Conservation (phyloP, 2,113 vertebrate species). For the Furnarius figulus region DNA sequence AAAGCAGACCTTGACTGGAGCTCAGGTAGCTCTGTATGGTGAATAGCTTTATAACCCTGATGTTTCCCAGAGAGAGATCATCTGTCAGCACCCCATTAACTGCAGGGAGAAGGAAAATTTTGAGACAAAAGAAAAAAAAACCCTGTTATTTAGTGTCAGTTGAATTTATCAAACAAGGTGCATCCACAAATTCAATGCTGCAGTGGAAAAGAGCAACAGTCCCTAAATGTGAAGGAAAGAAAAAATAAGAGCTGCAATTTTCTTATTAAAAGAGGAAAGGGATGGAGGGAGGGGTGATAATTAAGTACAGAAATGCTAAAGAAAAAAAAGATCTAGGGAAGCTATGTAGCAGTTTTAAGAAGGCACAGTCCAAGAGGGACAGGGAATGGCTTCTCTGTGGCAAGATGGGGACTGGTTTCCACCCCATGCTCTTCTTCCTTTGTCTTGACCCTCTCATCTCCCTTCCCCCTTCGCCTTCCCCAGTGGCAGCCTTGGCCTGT, state of each 20-base stretch:
- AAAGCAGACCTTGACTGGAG: background rate
- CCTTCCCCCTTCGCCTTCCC: background rate
- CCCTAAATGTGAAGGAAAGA: background rate
- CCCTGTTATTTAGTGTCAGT: background rate
- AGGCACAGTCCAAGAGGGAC: background rate
- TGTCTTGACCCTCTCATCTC: background rate
- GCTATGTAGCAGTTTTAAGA: background rate
- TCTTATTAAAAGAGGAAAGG: background rate
- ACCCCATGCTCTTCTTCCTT: background rate
- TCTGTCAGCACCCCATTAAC: background rate
- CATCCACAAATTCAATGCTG: background rate
- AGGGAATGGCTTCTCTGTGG: background rate
- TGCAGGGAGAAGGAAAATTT: background rate
- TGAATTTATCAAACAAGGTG: background rate
- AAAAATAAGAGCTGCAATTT: background rate
- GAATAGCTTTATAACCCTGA: background rate
- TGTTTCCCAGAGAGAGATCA: background rate
- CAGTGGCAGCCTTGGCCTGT: background rate
- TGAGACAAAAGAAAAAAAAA: background rate
- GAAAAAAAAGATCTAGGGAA: background rate
- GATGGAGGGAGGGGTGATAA: background rate
- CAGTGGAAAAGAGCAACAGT: background rate
- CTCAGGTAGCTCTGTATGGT: background rate
- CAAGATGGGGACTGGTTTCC: background rate
- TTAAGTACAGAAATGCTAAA: background rate